phyloP scores from a whole-genome alignment of 2,797 vertebrate genomes.

The Sebastes vulpes region DNA sequence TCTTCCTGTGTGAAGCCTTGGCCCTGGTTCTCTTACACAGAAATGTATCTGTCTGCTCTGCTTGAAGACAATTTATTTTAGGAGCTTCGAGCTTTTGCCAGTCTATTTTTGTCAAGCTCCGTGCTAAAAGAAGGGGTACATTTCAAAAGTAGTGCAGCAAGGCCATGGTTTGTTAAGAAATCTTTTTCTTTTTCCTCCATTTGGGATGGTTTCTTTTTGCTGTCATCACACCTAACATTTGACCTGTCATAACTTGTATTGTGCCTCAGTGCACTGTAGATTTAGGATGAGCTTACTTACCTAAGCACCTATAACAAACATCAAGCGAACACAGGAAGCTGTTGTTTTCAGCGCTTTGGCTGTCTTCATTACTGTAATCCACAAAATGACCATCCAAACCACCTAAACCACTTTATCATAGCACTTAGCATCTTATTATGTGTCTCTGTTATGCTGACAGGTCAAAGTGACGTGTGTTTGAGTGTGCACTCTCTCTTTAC shows the following conservation, averaged over 20 bases:
- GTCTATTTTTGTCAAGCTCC: constrained; percentile 36
- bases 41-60: constrained; percentile 50
- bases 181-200: constrained; percentile 31
- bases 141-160: constrained; percentile 56
- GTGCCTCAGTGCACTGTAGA: constrained; percentile 24
- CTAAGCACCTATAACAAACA: constrained; percentile 9
- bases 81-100: constrained; percentile 16
- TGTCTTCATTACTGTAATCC: not conserved
- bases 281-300: not conserved
- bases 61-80: constrained; percentile 20
- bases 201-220: constrained; percentile 39
- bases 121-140: constrained; percentile 35
- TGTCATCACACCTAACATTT: constrained; percentile 55
- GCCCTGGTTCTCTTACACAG: constrained; percentile 26
- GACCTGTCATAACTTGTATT: constrained; percentile 56
- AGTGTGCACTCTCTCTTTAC: constrained; percentile 37
- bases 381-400: constrained; percentile 13
- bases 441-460: constrained; percentile 32
- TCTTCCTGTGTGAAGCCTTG: constrained; percentile 57
- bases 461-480: constrained; percentile 58
- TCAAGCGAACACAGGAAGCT: not conserved
- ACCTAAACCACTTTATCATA: constrained; percentile 12
- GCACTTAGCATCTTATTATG: constrained; percentile 32
- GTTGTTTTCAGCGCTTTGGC: not conserved
- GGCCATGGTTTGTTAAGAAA: constrained; percentile 42